Evolutionary conservation across 64 coral and sea anemone species (phyloP).

Genomic region (Cladopsammia gracilis): DNA sequence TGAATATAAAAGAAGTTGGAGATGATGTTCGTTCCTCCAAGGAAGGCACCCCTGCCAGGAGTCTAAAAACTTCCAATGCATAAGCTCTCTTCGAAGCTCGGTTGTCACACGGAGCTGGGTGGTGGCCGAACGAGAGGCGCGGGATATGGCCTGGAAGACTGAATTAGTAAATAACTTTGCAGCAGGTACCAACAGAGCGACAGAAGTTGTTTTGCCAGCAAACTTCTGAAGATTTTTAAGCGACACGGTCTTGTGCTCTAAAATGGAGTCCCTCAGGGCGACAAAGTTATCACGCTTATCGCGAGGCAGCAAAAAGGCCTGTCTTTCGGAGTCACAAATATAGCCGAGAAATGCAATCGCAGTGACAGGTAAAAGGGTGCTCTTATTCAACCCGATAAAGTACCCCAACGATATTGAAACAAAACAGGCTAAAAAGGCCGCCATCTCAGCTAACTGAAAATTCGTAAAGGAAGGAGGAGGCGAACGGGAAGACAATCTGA

Average conservation of each 20-base stretch:
- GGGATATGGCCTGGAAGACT: not conserved
- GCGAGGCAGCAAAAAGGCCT: not conserved
- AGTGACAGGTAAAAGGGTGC: not conserved
- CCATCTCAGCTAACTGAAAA: not conserved
- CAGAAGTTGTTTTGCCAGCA: conserved; percentile 15
- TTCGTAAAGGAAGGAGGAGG: not conserved
- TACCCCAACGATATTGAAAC: conserved; percentile 8
- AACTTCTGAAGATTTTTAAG: conserved; percentile 37
- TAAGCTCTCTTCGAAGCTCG: not conserved
- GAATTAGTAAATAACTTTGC: not conserved
- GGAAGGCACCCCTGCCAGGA: not conserved
- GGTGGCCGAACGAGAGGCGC: no score
- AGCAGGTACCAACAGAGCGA: not conserved
- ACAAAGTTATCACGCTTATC: conserved; percentile 27
- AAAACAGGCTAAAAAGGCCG: not conserved
- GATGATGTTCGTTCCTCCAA: not conserved
- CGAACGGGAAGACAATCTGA: not conserved
- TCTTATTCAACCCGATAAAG: not conserved
- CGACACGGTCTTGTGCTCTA: not conserved
- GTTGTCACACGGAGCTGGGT: not conserved
- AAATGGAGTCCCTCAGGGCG: not conserved
- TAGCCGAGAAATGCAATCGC: not conserved
- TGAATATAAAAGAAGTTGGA: not conserved
- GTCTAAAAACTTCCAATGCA: conserved; percentile 1
- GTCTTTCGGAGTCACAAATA: not conserved